Base-by-base conservation (phyloP, 1,140 invertebrate genomes). In the Euwallacea fornicatus region DNA sequence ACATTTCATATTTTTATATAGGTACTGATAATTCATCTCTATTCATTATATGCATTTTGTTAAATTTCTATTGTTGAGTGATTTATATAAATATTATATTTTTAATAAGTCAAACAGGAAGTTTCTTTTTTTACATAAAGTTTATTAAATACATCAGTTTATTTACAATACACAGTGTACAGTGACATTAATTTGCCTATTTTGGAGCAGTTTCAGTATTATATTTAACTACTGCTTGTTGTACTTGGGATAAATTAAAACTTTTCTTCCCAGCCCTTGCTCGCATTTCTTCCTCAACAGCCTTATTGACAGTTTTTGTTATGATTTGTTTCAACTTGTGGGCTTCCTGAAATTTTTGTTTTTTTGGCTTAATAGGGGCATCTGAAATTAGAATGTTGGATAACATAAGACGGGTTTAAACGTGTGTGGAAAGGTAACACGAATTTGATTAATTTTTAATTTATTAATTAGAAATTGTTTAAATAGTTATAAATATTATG, bases 261-360 rank as follows among this genome's bases (percentile, higher is more conserved):
- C 83, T 84, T 44, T 80, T 80, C 54, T 85, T 83, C 4, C 83
- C 76, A 2, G 87, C 88, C 70, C 81, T 82, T 10, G 84, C 81
- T 66, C 88, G 81, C 9, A 90, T 79, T 76, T 89, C 87, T 62
- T 85, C 80, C 81, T 90, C 88, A 16, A 86, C 82, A 3, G 84
- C 81, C 76, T 85, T 85, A 75, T 89, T 89, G 0, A 90, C 84
- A 7, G 83, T 85, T 79, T 87, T 89, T 0, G 87, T 85, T 33
- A 89, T 84, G 10, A 84, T 82, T 71, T 87, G 83, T 72, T 89
- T 89, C 13, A 89, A 82, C 73, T 88, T 89, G 46, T 85, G 82
- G 0, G 82, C 76, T 76, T 88, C 87, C 74, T 84, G 80, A 21
- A 84, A 81, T 76, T 86, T 87, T 9, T 79, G 71, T 74, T 89